These are phyloP conservation scores for Cataglyphis livida DNA, from an alignment of 2,888 invertebrate genomes.

Conservation along the genomic window DNA sequence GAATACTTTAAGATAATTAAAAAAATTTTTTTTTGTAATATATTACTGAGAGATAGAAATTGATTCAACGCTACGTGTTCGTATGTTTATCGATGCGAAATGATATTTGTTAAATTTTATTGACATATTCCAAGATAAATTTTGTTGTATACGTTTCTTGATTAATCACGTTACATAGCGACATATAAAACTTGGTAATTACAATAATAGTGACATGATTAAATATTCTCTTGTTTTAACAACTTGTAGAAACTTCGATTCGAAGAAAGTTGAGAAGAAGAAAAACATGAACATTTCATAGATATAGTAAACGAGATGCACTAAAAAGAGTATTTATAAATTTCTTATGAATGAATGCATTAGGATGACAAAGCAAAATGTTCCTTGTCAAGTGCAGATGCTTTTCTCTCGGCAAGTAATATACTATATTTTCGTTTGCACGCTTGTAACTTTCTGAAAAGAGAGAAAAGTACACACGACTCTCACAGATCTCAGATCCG, in stretches of 20 bases:
- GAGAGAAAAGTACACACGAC: neutral
- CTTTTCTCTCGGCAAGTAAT: neutral
- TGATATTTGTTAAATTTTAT: neutral
- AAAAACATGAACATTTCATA: slow-evolving; percentile 2
- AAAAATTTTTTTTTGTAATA: neutral
- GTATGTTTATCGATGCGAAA: neutral
- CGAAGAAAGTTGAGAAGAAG: neutral
- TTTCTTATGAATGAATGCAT: slow-evolving; percentile 41
- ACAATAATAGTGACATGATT: neutral
- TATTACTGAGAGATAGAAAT: neutral
- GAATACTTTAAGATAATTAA: neutral
- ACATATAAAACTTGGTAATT: neutral
- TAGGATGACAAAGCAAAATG: slow-evolving; percentile 38
- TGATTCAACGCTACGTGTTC: neutral
- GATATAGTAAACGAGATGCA: slow-evolving; percentile 22
- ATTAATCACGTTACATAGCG: slow-evolving; percentile 15
- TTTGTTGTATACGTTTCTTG: neutral
- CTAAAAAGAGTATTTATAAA: slow-evolving; percentile 36
- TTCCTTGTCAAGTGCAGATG: slow-evolving; percentile 17
- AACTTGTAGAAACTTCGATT: slow-evolving; percentile 18
- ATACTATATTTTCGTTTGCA: slow-evolving; percentile 25
- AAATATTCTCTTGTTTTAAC: neutral
- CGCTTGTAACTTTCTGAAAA: slow-evolving; percentile 18
- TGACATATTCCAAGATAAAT: neutral
- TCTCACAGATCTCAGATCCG: slow-evolving; percentile 5